These are phyloP conservation scores for Drosophila quasianomalipes DNA, from an alignment of 2,888 invertebrate species.

Conservation along the genomic window DNA sequence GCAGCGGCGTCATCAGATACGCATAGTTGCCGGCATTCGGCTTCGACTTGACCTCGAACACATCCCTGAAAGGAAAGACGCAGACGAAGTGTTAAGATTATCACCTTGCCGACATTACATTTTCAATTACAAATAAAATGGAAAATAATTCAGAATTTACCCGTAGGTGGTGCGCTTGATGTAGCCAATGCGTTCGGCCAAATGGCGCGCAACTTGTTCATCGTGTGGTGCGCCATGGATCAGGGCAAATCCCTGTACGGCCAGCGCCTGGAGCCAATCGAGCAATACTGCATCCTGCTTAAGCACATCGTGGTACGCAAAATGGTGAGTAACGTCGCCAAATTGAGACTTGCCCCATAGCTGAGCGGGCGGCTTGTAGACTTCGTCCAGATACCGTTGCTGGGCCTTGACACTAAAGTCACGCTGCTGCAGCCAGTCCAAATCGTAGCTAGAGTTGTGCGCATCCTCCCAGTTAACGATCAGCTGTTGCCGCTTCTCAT, in stretches of 20 bases:
- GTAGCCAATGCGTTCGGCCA: constrained; percentile 89
- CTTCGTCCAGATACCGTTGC: constrained; percentile 85
- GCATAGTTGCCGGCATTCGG: constrained; percentile 90
- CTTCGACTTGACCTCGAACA: constrained; percentile 89
- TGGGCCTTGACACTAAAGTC: constrained; percentile 87
- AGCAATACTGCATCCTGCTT: constrained; percentile 85
- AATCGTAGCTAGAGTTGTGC: constrained; percentile 87
- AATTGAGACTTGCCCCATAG: constrained; percentile 87
- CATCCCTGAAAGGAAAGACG: constrained; percentile 84
- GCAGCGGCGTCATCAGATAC: constrained; percentile 89
- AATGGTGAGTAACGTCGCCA: constrained; percentile 85
- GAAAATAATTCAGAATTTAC: constrained; percentile 78
- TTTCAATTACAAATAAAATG: background rate
- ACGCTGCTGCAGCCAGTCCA: constrained; percentile 88
- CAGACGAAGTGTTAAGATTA: background rate
- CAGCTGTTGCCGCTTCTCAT: constrained; percentile 57
- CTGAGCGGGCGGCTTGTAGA: constrained; percentile 86
- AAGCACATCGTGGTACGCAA: constrained; percentile 87
- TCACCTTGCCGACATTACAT: background rate
- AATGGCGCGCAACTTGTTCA: constrained; percentile 86
- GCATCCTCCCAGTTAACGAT: constrained; percentile 88
- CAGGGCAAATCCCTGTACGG: constrained; percentile 88
- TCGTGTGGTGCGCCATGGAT: constrained; percentile 87
- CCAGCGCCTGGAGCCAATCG: constrained; percentile 88
- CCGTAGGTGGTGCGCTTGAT: constrained; percentile 91